Evolutionary conservation across 2,797 vertebrate species (phyloP).

Genomic region (Pachyuromys duprasi): DNA sequence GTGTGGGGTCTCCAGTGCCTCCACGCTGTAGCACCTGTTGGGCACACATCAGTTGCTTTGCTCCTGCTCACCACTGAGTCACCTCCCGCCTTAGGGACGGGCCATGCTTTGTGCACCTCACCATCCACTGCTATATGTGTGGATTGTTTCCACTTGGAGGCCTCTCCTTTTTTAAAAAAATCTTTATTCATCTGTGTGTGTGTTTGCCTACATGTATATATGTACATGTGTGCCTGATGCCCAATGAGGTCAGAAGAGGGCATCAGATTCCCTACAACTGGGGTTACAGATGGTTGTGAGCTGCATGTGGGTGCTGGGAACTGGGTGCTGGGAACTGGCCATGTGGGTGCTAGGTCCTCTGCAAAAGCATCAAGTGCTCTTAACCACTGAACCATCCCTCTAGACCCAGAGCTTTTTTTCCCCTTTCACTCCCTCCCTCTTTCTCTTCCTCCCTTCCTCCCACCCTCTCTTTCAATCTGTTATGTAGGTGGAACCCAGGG

Average conservation of each 20-base stretch:
- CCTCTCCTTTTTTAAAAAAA: background rate
- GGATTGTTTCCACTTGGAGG: background rate
- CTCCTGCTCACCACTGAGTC: background rate
- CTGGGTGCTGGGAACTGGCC: background rate
- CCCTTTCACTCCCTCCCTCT: background rate
- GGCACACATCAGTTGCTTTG: background rate
- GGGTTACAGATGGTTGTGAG: background rate
- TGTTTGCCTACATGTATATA: background rate
- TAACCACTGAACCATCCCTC: background rate
- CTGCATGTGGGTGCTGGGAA: background rate
- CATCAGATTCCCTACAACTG: background rate
- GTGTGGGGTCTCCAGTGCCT: background rate
- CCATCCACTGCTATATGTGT: rapidly evolving
- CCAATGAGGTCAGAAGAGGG: background rate
- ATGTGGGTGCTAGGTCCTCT: background rate
- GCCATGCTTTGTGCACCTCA: background rate
- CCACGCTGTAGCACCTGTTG: rapidly evolving
- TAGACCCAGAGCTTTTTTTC: background rate
- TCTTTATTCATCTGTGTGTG: background rate
- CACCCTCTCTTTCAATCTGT: background rate
- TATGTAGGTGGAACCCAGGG: background rate
- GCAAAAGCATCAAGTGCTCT: background rate
- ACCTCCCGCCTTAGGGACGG: rapidly evolving
- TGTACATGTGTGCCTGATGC: background rate
- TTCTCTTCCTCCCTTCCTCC: too few relatives aligned